Percentiles rank a stretch among this genome's conserved stretches.
These are phyloP conservation scores for Microchrysa polita DNA, from an alignment of 2,888 invertebrate species.

Conservation along the genomic window DNA sequence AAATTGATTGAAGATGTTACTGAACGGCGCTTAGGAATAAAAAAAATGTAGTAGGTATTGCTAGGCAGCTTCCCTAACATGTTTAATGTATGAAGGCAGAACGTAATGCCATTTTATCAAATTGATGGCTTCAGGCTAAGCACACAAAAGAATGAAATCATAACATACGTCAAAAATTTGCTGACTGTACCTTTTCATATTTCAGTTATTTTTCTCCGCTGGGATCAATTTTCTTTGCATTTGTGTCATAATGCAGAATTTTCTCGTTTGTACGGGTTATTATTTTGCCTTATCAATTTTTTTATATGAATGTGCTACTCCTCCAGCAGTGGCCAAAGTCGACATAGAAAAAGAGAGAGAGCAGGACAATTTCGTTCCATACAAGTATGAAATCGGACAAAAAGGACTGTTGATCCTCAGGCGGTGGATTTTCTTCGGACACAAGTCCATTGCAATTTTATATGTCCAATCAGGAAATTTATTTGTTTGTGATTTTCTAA, in stretches of 20 bases:
- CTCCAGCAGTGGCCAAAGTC: slow-evolving; percentile 15
- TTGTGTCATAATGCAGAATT: not conserved
- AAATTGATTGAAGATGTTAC: too few species aligned
- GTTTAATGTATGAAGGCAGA: too few species aligned
- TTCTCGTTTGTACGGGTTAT: not conserved
- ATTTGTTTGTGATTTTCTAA: slow-evolving; percentile 46
- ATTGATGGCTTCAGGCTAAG: slow-evolving; percentile 8
- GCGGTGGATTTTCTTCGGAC: slow-evolving; percentile 40
- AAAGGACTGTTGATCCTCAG: slow-evolving; percentile 37
- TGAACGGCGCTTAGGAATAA: too few species aligned
- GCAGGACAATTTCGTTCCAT: not conserved
- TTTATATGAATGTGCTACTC: slow-evolving; percentile 21
- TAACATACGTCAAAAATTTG: slow-evolving; percentile 33
- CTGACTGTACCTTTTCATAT: slow-evolving; percentile 34
- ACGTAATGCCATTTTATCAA: not conserved
- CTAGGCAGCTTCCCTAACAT: too few species aligned
- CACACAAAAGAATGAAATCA: slow-evolving; percentile 27
- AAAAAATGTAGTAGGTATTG: too few species aligned
- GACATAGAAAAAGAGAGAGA: not conserved
- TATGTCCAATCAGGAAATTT: slow-evolving; percentile 46
- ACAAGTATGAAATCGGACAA: slow-evolving; percentile 19
- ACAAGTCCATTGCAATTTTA: slow-evolving; percentile 38
- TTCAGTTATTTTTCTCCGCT: not conserved
- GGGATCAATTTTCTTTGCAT: slow-evolving; percentile 24
- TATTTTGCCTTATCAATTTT: slow-evolving; percentile 19